Evolutionary conservation across 2,797 vertebrate genomes (phyloP).

Genomic region (Yasuhikotakia modesta): DNA sequence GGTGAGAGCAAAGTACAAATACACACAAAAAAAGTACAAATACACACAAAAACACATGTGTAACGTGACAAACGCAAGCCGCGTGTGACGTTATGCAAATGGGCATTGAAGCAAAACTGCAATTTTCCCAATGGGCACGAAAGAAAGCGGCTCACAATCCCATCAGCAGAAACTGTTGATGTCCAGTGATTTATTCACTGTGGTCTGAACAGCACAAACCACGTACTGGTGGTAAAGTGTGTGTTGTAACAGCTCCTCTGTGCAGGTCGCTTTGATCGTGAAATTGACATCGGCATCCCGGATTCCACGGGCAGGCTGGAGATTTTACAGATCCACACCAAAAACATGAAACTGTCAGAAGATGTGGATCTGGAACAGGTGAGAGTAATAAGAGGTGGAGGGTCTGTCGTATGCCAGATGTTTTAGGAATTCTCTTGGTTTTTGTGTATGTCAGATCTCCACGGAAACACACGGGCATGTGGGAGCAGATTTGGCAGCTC

Average conservation of each 20-base stretch:
- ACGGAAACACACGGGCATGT: constrained; percentile 62
- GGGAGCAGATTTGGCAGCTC: constrained; percentile 66
- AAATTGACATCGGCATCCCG: constrained; percentile 69
- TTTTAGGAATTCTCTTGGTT: not conserved
- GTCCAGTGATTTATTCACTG: not conserved
- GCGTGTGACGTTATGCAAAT: no score
- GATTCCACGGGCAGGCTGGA: constrained; percentile 67
- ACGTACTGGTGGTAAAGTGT: not conserved
- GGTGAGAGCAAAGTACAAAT: constrained; percentile 24
- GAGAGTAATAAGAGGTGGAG: not conserved
- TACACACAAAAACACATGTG: no score
- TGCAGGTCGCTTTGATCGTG: constrained; percentile 67
- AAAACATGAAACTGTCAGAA: constrained; percentile 67
- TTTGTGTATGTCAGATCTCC: constrained; percentile 27
- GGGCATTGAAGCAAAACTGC: no score
- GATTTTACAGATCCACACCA: constrained; percentile 70
- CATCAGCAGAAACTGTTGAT: no score
- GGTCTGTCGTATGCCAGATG: not conserved
- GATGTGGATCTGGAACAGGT: constrained; percentile 67
- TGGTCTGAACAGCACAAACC: not conserved
- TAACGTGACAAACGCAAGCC: no score
- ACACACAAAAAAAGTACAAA: not conserved
- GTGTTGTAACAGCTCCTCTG: not conserved
- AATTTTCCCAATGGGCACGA: no score
- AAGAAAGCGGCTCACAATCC: no score